Percentiles rank a stretch among this genome's conserved stretches.
phyloP scores from a whole-genome alignment of 1,140 invertebrate genomes.

The Sweltsa coloradensis region DNA sequence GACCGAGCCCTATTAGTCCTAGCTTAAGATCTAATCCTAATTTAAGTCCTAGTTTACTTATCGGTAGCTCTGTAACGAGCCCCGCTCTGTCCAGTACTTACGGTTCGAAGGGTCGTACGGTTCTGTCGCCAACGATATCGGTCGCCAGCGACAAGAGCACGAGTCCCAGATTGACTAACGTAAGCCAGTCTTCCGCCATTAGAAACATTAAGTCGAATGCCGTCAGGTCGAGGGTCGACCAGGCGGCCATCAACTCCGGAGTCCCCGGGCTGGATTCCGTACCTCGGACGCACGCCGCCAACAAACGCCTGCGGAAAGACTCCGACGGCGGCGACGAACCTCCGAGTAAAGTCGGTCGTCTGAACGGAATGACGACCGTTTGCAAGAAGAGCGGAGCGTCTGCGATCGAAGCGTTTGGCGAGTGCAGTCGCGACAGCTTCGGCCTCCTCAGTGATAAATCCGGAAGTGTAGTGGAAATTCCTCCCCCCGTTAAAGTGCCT shows the following conservation, averaged over 20 bases:
- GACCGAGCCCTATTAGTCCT: constrained; percentile 14
- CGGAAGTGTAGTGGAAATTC: not conserved
- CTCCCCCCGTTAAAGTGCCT: constrained; percentile 9
- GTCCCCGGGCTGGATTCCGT: constrained; percentile 31
- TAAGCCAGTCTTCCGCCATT: constrained; percentile 7
- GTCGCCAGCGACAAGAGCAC: constrained; percentile 13
- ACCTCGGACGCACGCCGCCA: constrained; percentile 45
- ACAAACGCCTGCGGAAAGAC: constrained; percentile 47
- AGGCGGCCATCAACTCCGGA: not conserved
- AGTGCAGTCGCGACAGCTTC: constrained; percentile 18
- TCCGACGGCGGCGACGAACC: constrained; percentile 10
- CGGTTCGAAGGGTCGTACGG: too few species aligned
- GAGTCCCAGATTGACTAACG: constrained; percentile 13
- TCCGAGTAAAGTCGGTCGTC: constrained; percentile 2
- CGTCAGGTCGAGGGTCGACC: too few species aligned
- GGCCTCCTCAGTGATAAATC: constrained; percentile 10
- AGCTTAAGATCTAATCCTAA: too few species aligned
- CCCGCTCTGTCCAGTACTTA: too few species aligned
- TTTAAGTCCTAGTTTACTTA: too few species aligned
- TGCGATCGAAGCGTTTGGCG: constrained; percentile 12
- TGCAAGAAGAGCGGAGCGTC: constrained; percentile 4
- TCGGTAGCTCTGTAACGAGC: too few species aligned
- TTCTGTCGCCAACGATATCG: too few species aligned
- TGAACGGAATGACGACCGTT: too few species aligned
- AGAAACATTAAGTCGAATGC: too few species aligned